Base-by-base conservation (phyloP, 92 coral and sea anemone genomes). In the Parazoanthus atlanticus region DNA sequence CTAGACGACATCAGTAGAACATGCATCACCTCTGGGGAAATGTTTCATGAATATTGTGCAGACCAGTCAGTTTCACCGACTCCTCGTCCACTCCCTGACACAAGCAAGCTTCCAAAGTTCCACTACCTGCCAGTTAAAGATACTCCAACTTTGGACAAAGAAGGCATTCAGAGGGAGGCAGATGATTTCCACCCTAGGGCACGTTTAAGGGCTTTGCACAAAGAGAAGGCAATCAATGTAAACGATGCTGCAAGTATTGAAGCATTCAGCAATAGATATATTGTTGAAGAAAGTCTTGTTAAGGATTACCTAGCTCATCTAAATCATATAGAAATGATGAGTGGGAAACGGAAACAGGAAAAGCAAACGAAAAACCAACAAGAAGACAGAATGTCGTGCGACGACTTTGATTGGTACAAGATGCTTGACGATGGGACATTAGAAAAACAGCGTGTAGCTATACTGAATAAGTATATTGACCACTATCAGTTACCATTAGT, bases 101-200 rank as follows among this genome's bases (percentile, higher is more conserved):
- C 69, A 73, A 93, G 80, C 67, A 90, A 90, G 74, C 94, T 89
- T 41, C 89, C 93, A 87, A 88, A 88, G 84, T 88, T 66, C 78
- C 91, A 91, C 93, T 91, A 91, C 91, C 89, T 91, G 72, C 91
- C 93, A 82, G 74, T 85, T 79, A 25, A 88, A 79, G 91, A 78
- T 17, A 91, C 93, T 21, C 91, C 93, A 67, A 89, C 85, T 43
- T 40, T 34, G 74, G 71, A 88, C 36, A 82, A 83, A 85, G 86
- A 90, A 76, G 93, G 85, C 33, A 71, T 70, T 73, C 76, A 47
- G 72, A 88, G 95, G 83, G 91, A 92, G 78, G 92, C 76, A 33
- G 94, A 89, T 93, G 90, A 91, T 88, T 90, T 65, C 81, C 89
- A 93, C 90, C 95, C 95, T 84, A 91, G 89, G 79, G 94, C 91